phyloP scores from a whole-genome alignment of 2,113 vertebrate species.

The Martes martes region DNA sequence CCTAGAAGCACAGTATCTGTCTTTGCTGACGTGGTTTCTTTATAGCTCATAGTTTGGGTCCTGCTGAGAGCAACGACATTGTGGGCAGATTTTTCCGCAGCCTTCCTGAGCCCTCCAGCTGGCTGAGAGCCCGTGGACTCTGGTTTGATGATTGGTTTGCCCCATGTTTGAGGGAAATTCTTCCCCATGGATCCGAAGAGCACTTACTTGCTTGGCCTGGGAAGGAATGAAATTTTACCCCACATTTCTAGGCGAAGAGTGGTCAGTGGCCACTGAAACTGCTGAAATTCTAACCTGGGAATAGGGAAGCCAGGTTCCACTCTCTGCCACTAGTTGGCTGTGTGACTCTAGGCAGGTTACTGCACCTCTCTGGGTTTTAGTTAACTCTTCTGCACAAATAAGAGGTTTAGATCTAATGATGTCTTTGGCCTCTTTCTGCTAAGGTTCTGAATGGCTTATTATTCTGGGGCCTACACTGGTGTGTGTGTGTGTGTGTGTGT shows the following conservation, averaged over 20 bases:
- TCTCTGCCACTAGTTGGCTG: not conserved
- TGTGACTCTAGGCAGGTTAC: not conserved
- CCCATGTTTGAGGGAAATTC: not conserved
- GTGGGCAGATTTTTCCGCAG: not conserved
- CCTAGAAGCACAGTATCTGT: not conserved
- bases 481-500: too few species aligned
- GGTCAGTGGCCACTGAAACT: not conserved
- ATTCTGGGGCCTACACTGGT: not conserved
- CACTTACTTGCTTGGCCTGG: not conserved
- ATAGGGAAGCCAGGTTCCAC: not conserved
- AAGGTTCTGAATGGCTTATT: not conserved
- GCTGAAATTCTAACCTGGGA: not conserved
- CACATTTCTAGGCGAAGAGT: not conserved
- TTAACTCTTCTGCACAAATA: not conserved
- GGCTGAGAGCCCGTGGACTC: not conserved
- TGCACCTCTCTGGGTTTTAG: not conserved
- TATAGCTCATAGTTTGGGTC: too few species aligned
- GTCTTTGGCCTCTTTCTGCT: not conserved
- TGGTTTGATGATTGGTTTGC: not conserved
- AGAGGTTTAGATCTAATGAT: not conserved
- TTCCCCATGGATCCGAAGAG: rapidly evolving
- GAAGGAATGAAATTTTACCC: not conserved
- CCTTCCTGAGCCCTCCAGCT: not conserved
- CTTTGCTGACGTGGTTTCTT: not conserved
- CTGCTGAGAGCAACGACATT: not conserved